A percentile compares a stretch with the other conserved stretches of the same genome.
These are phyloP conservation scores for Cantharis flavilabris DNA, from an alignment of 2,888 invertebrate genomes.

Conservation along the genomic window DNA sequence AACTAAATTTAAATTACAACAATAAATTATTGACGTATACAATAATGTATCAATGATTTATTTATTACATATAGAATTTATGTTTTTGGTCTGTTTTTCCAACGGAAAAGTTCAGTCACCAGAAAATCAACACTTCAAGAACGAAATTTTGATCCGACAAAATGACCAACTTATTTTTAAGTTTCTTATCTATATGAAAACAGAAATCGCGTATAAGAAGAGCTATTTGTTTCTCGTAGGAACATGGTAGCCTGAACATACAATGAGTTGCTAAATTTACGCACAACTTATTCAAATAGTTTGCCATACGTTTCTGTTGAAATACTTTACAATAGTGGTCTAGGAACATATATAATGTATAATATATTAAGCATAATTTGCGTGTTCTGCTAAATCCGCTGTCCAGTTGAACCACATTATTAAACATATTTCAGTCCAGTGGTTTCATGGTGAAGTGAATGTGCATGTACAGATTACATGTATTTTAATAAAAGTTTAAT, in stretches of 20 bases:
- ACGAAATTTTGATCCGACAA: not conserved
- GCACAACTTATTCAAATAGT: conserved; percentile 1
- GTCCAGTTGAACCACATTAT: conserved; percentile 22
- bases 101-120: not conserved
- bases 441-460: conserved; percentile 17
- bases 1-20: not conserved
- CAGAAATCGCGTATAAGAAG: not conserved
- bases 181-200: not conserved
- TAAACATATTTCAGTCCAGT: conserved; percentile 26
- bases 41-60: not conserved
- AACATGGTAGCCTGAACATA: not conserved
- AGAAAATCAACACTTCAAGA: not conserved
- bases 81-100: not conserved
- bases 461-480: conserved; percentile 25
- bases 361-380: conserved; percentile 23
- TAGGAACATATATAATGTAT: conserved; percentile 8
- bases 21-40: not conserved
- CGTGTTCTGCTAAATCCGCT: conserved; percentile 17
- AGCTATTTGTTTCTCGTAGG: not conserved
- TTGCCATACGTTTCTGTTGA: not conserved
- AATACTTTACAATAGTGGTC: conserved; percentile 5
- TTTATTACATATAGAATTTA: not conserved
- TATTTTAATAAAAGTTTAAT: conserved; percentile 20
- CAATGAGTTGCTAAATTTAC: conserved; percentile 2
- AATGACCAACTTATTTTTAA: not conserved